Base-by-base conservation (phyloP, 2,113 vertebrate genomes). In the Ictalurus punctatus region DNA sequence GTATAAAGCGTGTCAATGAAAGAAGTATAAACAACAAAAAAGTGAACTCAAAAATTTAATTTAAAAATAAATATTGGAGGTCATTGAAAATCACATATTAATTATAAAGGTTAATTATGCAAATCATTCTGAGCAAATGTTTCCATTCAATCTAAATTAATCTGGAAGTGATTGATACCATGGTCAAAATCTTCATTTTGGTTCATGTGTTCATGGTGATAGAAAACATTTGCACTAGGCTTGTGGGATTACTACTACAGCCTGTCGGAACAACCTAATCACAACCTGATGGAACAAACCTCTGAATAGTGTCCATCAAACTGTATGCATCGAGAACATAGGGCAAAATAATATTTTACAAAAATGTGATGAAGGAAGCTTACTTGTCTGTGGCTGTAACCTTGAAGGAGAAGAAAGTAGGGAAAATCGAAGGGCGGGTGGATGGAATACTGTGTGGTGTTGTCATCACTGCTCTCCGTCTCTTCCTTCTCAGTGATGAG, bases 391-490 rank as follows among this genome's bases (percentile, higher is more conserved):
- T 94, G 93, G 91, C 88, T 94, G 92, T 94, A 96, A 37, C 96
- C 96, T 80, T 96, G 96, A 89, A 96, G 90, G 63, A 96, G 93
- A 21, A 96, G 95, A 91, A 96, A 96, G 92, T 96, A 96, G 0
- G 96, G 96, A 86, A 95, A 96, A 90, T 96, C 95, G 1, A 95
- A 95, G 0, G 96, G 96, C 0, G 94, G 95, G 87, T 95, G 95
- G 52, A 96, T 93, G 90, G 95, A 95, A 92, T 94, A 96, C 92
- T 96, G 95, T 19, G 95, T 96, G 88, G 92, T 92, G 94, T 94
- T 95, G 93, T 95, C 95, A 0, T 95, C 94, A 25, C 94, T 96
- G 88, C 96, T 96, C 89, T 96, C 96, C 0, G 95, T 96, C 93
- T 96, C 96, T 89, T 96, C 96, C 90, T 95, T 95, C 92, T 96